A percentile compares a stretch with the other conserved stretches of the same genome.
Conservation (phyloP, 2,888 invertebrate genomes). For the Cenopis cana region DNA sequence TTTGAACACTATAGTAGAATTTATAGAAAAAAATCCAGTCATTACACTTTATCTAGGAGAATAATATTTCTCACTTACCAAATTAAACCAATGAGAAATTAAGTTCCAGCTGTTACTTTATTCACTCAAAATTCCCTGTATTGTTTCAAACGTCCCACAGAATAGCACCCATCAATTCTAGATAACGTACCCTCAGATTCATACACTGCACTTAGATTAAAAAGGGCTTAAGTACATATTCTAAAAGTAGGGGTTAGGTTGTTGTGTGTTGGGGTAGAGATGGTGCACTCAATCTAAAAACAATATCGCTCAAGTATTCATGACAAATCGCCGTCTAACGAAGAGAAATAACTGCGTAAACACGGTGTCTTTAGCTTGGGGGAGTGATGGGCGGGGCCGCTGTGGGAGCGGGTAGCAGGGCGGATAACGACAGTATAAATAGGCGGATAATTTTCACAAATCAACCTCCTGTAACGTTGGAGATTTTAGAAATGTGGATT, state of each 20-base stretch:
- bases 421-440: too few species aligned
- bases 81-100: conserved; percentile 12
- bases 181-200: conserved; percentile 44
- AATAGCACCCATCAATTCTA: conserved; percentile 49
- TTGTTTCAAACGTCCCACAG: conserved; percentile 34
- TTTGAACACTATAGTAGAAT: background rate
- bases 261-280: conserved; percentile 40
- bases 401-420: conserved; percentile 53
- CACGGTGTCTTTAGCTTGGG: conserved; percentile 75
- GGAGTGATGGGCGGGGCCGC: conserved; percentile 54
- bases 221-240: conserved; percentile 51
- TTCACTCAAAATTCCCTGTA: conserved; percentile 31
- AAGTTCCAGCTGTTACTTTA: conserved; percentile 32
- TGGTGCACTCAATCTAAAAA: conserved; percentile 80
- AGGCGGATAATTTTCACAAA: too few species aligned
- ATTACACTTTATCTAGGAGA: too few species aligned
- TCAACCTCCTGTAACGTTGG: too few species aligned
- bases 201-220: conserved; percentile 73
- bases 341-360: conserved; percentile 83
- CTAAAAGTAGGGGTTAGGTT: background rate
- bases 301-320: conserved; percentile 84
- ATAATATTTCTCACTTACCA: background rate
- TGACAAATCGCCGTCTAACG: conserved; percentile 83
- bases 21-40: too few species aligned
- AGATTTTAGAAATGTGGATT: too few species aligned